Base-by-base conservation (phyloP, 2,113 vertebrate genomes). In the Myiozetetes cayanensis region DNA sequence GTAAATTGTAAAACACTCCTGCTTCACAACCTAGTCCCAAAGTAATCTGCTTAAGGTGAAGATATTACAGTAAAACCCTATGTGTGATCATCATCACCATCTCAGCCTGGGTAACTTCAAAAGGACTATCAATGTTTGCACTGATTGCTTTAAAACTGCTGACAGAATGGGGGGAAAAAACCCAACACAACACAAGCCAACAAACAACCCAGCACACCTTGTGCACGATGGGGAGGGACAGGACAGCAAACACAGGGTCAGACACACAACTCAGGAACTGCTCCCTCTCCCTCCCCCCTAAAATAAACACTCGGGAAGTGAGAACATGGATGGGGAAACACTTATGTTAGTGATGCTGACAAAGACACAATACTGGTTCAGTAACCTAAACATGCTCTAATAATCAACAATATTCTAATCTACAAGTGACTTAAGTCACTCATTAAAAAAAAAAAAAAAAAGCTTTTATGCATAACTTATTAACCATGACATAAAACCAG, bases 271-370 rank as follows among this genome's bases (percentile, higher is more conserved):
- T 87, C 15, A 89, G 2, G 18, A 94, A 70, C 65, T 21, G 21
- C 18, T 77, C 91, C 91, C 83, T 43, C 72, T 71, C 79, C 86
- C 92, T 74, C 95, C 94, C 81, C 53, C n/a, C 12, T 14, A 56
- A 73, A 88, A 84, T 37, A 47, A 85, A 86, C 74, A 85, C 33
- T 92, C 83, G n/a, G 80, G 72, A 93, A 81, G 13, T 39, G 65
- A 92, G 93, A 90, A 94, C 49, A 89, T 1, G 8, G 73, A 95
- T 89, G 83, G 85, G 84, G 77, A 92, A 95, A 96, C 85, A 90
- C n/a, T 72, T 76, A 94, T 85, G 95, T 97, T 97, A 96, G 88
- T 89, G 96, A 98, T 96, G 96, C 85, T 93, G 41, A 96, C 87
- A 97, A 97, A 94, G 87, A 97, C 89, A 94, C 20, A 8, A 76